These are phyloP conservation scores for Lepidocyrtoides sp. DNA, from an alignment of 2,888 invertebrate genomes.

Conservation along the genomic window DNA sequence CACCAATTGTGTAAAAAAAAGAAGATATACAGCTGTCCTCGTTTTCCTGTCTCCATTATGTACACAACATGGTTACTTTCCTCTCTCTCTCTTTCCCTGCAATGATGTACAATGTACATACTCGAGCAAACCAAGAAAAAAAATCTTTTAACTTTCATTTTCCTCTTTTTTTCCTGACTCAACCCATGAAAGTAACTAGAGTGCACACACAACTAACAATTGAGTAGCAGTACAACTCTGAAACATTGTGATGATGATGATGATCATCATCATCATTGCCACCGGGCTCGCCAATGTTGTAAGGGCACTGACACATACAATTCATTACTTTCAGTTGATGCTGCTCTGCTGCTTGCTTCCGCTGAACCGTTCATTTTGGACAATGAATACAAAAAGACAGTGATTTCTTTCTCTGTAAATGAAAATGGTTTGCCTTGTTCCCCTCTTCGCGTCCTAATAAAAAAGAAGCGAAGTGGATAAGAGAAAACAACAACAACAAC, in stretches of 20 bases:
- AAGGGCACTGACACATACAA: slow-evolving; percentile 62
- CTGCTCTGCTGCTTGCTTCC: slow-evolving; percentile 47
- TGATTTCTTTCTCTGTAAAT: slow-evolving; percentile 67
- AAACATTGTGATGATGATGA: background rate
- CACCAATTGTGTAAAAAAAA: slow-evolving; percentile 7
- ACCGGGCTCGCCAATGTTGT: background rate
- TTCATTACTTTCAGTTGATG: slow-evolving; percentile 72
- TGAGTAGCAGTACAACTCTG: background rate
- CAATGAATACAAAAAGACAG: slow-evolving; percentile 67
- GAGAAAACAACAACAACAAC: slow-evolving; percentile 62
- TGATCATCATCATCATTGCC: slow-evolving; percentile 12
- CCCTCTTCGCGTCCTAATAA: slow-evolving; percentile 33
- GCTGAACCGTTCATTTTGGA: slow-evolving; percentile 64
- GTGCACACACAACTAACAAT: background rate
- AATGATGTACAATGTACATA: background rate
- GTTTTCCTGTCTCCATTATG: slow-evolving; percentile 47
- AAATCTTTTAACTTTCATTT: slow-evolving; percentile 61
- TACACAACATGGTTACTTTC: background rate
- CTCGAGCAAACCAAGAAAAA: background rate
- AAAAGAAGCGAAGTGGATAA: slow-evolving; percentile 33
- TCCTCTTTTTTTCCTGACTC: background rate
- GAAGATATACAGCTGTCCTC: slow-evolving; percentile 16
- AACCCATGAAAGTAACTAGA: slow-evolving; percentile 13
- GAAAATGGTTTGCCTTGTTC: slow-evolving; percentile 47
- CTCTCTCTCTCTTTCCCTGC: too few relatives aligned